Base-by-base conservation (phyloP, 2,797 vertebrate species). In the Sternarchorhynchus goeldii region DNA sequence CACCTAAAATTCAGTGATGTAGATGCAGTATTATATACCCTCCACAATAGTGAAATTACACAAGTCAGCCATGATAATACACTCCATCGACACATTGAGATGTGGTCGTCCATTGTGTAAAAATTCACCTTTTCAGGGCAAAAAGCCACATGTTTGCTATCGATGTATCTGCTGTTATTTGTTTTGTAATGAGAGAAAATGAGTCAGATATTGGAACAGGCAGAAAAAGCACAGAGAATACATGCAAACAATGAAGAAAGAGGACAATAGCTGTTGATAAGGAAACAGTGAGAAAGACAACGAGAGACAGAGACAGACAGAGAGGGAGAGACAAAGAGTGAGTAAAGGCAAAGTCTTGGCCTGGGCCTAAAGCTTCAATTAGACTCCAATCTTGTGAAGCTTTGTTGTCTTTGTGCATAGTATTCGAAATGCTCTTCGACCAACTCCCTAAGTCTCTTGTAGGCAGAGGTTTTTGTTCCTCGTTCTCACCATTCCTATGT, bases 361-460 rank as follows among this genome's bases (percentile, higher is more conserved):
- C 88, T 70, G 10, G 79, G 91, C 89, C 85, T 87, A 88, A 86
- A 88, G 86, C 88, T 84, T 88, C 83, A 88, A 90, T 87, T 83
- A 90, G 86, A 89, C 90, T 89, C 85, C 86, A 86, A 87, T 89
- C 92, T 92, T 91, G 88, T 89, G 85, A 85, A 84, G 89, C 90
- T 90, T 92, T 93, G 91, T 92, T 91, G 89, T 91, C 86, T 86
- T 87, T 86, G 84, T 90, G 87, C 84, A 85, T 88, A 84, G 87
- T 91, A 92, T 92, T 91, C 92, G 90, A 94, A 93, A 92, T 90
- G 87, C 90, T 90, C 88, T 87, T 80, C 88, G 75, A 88, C 82
- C 85, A 81, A 70, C 77, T 20, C 68, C 50, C 75, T 83, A 75
- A 64, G 72, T 57, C 57, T 17, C 50, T 68, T 56, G 58, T 74